These are phyloP conservation scores for Leptothorax acervorum DNA, from an alignment of 2,888 invertebrate genomes.

Conservation along the genomic window DNA sequence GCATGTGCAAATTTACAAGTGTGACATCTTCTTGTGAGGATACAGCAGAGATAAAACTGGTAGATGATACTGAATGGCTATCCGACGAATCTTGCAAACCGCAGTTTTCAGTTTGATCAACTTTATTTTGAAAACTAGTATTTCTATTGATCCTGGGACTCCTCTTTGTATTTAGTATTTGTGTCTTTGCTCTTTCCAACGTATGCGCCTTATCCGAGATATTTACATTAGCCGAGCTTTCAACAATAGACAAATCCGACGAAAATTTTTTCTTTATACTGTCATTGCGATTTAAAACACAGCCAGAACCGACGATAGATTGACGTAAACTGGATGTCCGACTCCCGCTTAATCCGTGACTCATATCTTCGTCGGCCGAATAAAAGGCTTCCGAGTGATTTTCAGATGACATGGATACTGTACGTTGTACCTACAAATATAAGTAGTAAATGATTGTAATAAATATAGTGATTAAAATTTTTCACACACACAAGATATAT, in stretches of 20 bases:
- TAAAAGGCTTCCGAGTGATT: slow-evolving; percentile 97
- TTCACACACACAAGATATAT: not conserved
- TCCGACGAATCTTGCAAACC: slow-evolving; percentile 89
- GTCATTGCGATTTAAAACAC: slow-evolving; percentile 84
- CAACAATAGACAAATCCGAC: slow-evolving; percentile 87
- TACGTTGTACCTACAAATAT: slow-evolving; percentile 89
- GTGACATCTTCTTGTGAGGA: slow-evolving; percentile 97
- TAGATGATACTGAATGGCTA: slow-evolving; percentile 93
- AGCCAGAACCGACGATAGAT: slow-evolving; percentile 89
- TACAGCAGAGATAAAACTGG: slow-evolving; percentile 95
- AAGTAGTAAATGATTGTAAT: slow-evolving; percentile 3
- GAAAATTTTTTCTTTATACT: slow-evolving; percentile 87
- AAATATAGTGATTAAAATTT: not conserved
- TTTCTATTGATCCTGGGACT: slow-evolving; percentile 77
- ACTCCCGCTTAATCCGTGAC: slow-evolving; percentile 87
- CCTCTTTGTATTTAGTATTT: slow-evolving; percentile 71
- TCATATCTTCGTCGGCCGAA: slow-evolving; percentile 96
- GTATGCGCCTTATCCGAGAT: slow-evolving; percentile 82
- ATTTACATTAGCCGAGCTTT: slow-evolving; percentile 79
- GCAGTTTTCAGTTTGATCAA: slow-evolving; percentile 75
- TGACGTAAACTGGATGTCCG: slow-evolving; percentile 90
- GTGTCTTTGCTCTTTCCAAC: slow-evolving; percentile 81
- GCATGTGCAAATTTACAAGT: slow-evolving; percentile 96
- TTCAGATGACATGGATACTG: slow-evolving; percentile 95
- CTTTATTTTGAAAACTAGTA: slow-evolving; percentile 71